These are phyloP conservation scores for Spatulosminthurus flaviceps DNA, from an alignment of 2,888 invertebrate species.

Conservation along the genomic window DNA sequence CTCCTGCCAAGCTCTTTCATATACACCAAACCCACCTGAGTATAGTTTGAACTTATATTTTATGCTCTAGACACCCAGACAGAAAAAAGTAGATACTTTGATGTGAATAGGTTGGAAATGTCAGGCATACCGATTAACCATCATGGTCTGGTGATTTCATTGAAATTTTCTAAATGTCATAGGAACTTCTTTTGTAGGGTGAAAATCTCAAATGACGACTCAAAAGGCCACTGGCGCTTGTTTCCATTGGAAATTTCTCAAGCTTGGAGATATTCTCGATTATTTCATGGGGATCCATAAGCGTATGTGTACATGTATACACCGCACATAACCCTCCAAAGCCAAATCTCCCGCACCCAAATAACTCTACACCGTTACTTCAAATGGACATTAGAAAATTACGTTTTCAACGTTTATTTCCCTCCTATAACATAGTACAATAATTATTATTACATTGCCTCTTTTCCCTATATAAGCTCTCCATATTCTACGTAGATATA, in stretches of 20 bases:
- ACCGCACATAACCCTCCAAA: background rate
- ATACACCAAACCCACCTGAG: background rate
- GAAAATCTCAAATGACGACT: constrained; percentile 34
- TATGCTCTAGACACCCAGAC: background rate
- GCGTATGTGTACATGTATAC: too few relatives aligned
- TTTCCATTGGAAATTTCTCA: constrained; percentile 28
- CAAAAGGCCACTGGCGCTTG: constrained; percentile 49
- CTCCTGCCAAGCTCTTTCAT: background rate
- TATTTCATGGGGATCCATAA: too few relatives aligned
- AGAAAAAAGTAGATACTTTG: background rate
- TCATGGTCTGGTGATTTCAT: constrained; percentile 62
- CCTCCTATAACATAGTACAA: background rate
- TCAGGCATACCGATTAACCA: constrained; percentile 62
- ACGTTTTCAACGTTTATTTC: background rate
- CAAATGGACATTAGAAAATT: too few relatives aligned
- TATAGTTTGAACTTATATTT: background rate
- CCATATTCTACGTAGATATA: too few relatives aligned
- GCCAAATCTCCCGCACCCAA: background rate
- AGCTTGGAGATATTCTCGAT: constrained; percentile 19
- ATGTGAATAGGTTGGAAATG: constrained; percentile 59
- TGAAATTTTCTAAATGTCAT: constrained; percentile 62
- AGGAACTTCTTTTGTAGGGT: constrained; percentile 50
- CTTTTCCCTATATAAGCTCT: too few relatives aligned
- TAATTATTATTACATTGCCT: background rate
- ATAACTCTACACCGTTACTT: background rate